phyloP scores from a whole-genome alignment of 2,888 invertebrate genomes.

The Plagodis pulveraria region DNA sequence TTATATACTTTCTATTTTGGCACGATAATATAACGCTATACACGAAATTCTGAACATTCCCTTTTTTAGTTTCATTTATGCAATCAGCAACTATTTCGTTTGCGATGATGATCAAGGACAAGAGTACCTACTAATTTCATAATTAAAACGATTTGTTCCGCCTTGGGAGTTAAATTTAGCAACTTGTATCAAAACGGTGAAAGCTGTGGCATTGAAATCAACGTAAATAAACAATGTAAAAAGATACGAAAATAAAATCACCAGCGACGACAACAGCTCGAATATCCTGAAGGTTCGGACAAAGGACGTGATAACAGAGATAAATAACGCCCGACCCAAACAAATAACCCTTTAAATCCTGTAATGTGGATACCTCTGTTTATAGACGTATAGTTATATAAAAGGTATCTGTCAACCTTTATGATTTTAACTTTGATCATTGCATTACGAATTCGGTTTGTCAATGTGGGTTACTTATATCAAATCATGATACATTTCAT shows the following conservation, averaged over 20 bases:
- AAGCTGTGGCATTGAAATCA: background rate
- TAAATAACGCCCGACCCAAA: constrained; percentile 27
- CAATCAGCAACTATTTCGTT: no score
- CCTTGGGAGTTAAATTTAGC: background rate
- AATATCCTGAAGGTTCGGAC: constrained; percentile 13
- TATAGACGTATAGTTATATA: no score
- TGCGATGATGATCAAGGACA: background rate
- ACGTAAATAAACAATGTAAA: constrained; percentile 15
- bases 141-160: constrained; percentile 3
- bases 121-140: background rate
- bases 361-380: constrained; percentile 5
- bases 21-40: no score
- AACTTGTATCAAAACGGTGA: background rate
- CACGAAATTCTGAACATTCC: no score
- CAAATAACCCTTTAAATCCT: constrained; percentile 27
- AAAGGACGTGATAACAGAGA: constrained; percentile 23
- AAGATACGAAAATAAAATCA: constrained; percentile 17
- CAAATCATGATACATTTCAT: no score
- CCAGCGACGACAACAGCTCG: constrained; percentile 6
- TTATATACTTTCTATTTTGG: no score
- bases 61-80: no score
- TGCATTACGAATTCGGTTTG: no score
- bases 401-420: no score
- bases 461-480: no score
- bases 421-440: no score